Evolutionary conservation across 2,797 vertebrate genomes (phyloP).

Genomic region (Brachyalestes nurse): DNA sequence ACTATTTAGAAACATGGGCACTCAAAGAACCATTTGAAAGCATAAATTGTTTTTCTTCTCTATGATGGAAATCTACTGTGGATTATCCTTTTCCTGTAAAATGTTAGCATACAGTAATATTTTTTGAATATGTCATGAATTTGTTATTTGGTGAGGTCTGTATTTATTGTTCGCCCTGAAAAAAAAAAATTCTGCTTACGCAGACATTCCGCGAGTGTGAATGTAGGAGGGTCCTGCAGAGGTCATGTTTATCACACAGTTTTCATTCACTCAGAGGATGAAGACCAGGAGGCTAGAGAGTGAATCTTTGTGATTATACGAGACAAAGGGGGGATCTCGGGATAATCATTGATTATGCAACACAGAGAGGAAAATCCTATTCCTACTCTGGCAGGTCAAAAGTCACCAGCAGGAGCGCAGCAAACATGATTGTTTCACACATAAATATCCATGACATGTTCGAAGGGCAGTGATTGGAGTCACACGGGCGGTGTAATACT

Average conservation of each 20-base stretch:
- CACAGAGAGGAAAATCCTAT: constrained; percentile 13
- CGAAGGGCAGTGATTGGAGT: neutral
- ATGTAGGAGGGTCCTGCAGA: neutral
- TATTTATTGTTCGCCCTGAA: no score
- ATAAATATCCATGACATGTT: neutral
- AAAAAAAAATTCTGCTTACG: no score
- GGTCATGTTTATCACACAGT: neutral
- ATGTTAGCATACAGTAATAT: no score
- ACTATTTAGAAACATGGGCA: no score
- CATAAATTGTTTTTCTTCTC: no score
- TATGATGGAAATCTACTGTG: no score
- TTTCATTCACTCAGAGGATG: constrained; percentile 12
- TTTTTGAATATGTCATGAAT: no score
- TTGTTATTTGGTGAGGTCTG: no score
- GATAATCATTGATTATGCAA: constrained; percentile 10
- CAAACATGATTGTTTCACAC: neutral
- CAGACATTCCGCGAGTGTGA: neutral
- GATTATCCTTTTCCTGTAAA: no score
- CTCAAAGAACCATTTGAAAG: no score
- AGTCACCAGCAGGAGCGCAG: neutral
- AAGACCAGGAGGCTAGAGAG: neutral
- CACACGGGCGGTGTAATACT: neutral
- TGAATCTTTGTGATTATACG: constrained; percentile 21
- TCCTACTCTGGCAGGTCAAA: constrained; percentile 1
- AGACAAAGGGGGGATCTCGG: neutral